These are phyloP conservation scores for Ophthalmolycus amberensis DNA, from an alignment of 2,113 vertebrate genomes.

Conservation along the genomic window DNA sequence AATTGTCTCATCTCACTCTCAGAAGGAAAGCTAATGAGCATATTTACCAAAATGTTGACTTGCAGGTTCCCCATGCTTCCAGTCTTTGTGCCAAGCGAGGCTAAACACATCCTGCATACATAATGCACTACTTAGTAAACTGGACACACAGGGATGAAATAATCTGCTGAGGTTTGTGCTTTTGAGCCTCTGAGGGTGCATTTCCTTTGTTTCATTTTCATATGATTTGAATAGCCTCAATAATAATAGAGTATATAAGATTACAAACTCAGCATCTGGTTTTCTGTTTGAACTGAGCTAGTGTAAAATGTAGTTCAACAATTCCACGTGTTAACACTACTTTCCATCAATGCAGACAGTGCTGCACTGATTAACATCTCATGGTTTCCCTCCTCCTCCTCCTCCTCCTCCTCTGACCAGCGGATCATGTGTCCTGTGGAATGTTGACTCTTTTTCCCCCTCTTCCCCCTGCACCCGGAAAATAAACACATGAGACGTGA, in stretches of 20 bases:
- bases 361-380: conserved; percentile 29
- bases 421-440: conserved; percentile 64
- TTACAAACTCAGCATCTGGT: neutral
- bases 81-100: neutral
- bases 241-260: neutral
- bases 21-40: neutral
- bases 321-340: conserved; percentile 43
- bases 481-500: conserved; percentile 72
- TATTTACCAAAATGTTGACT: neutral
- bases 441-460: conserved; percentile 40
- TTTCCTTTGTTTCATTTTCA: neutral
- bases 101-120: neutral
- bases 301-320: conserved; percentile 22
- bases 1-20: neutral
- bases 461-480: conserved; percentile 39
- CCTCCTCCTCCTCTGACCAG: conserved; percentile 9
- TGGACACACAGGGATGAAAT: neutral
- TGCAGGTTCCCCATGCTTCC: neutral
- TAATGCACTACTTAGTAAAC: neutral
- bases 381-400: conserved; percentile 20
- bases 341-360: conserved; percentile 32
- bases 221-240: neutral
- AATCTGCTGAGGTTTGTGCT: neutral
- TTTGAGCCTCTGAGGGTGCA: neutral
- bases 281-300: neutral